These are phyloP conservation scores for Entomyzon cyanotis DNA, from an alignment of 2,113 vertebrate genomes.

Conservation along the genomic window DNA sequence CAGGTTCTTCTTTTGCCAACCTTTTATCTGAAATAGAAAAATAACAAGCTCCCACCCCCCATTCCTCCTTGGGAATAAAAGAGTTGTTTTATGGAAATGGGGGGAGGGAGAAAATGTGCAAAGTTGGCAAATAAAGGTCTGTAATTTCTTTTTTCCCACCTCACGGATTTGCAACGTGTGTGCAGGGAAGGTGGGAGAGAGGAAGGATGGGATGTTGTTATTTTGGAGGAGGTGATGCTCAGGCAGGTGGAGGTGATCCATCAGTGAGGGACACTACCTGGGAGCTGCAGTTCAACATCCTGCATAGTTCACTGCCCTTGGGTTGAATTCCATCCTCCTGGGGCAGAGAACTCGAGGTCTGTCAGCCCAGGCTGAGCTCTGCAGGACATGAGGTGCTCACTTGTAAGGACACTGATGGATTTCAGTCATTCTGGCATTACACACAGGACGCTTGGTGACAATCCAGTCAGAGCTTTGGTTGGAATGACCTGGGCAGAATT, in stretches of 20 bases:
- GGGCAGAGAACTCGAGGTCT: not conserved
- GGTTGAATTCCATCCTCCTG: not conserved
- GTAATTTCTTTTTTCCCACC: constrained; percentile 15
- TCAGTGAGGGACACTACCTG: not conserved
- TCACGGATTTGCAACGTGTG: not conserved
- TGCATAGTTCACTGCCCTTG: accelerated
- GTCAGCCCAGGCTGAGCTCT: not conserved
- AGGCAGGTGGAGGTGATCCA: not conserved
- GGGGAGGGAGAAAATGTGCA: constrained; percentile 44
- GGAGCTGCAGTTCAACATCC: not conserved
- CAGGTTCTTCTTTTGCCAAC: constrained; percentile 87
- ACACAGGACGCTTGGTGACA: not conserved
- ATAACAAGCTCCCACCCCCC: constrained; percentile 68
- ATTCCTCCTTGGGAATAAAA: constrained; percentile 76
- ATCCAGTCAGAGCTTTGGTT: not conserved
- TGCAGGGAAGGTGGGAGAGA: not conserved
- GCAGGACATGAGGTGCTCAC: accelerated
- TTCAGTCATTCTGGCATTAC: not conserved
- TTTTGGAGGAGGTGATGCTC: not conserved
- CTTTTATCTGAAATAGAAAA: constrained; percentile 82
- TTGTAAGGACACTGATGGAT: accelerated
- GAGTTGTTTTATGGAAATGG: constrained; percentile 60
- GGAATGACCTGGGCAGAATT: not conserved
- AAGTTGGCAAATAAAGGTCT: constrained; percentile 52
- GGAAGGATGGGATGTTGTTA: not conserved